Evolutionary conservation across 2,888 invertebrate genomes (phyloP), one percentile per base, ranked within the genome.

Genomic region (Cheilosia scutellata): DNA sequence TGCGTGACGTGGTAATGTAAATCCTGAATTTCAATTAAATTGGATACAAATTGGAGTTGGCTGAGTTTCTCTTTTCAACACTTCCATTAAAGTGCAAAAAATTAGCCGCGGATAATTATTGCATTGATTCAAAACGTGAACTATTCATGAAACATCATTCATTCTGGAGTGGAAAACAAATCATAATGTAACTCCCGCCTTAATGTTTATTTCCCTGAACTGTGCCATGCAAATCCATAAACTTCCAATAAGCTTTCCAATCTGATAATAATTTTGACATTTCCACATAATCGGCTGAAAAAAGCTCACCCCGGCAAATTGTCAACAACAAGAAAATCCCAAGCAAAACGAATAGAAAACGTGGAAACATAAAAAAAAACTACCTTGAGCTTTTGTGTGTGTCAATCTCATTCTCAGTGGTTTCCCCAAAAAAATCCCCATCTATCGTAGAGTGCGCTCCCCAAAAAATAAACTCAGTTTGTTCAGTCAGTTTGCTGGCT

Each of bases 261-360:
- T 40, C 47, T 4, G 0, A 27, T 11, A 11, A 11, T 37, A 37
- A 37, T 37, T 37, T 66, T 84, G 83, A 84, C 83, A 79, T 74
- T 49, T 84, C 60, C 29, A 37, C 44, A 40, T 4, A 37, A 11
- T 37, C 9, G 37, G 37, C 37, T 37, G 47, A n/a, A 42, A 78
- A 78, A 84, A 84, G 79, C 83, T 65, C 53, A 51, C 31, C 83
- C 83, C 83, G 83, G 83, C 83, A 72, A 79, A 75, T 79, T 49
- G 70, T 79, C 78, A 78, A 78, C 83, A 84, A 80, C 25, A 57
- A 11, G 44, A 70, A 74, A 78, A 27, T 31, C 31, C 57, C 71
- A 65, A 78, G 49, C 53, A 37, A 78, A 77, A 62, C 60, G 63
- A 77, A n/a, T 49, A 27, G 9, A 33, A 65, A 44, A 31, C 6